Evolutionary conservation across 2,797 vertebrate genomes (phyloP).

Genomic region (Lagodon rhomboides): DNA sequence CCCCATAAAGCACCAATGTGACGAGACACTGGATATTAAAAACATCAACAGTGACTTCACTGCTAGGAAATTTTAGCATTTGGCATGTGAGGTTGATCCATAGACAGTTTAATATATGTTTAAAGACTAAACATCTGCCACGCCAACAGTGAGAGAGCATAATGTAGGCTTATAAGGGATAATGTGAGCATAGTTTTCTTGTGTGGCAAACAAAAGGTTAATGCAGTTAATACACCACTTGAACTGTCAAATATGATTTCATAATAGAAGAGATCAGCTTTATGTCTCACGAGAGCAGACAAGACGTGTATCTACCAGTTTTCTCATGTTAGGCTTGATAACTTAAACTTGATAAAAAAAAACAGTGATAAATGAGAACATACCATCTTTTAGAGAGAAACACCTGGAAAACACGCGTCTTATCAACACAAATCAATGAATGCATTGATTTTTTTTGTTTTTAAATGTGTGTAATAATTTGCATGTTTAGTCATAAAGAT

Average conservation of each 20-base stretch:
- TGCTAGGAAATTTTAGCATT: constrained; percentile 21
- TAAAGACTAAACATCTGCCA: constrained; percentile 59
- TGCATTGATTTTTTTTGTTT: neutral
- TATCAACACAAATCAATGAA: constrained; percentile 33
- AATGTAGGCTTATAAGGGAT: constrained; percentile 58
- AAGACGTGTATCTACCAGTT: constrained; percentile 34
- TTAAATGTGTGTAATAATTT: neutral
- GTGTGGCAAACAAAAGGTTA: constrained; percentile 62
- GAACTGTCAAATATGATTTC: constrained; percentile 42
- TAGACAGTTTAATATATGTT: neutral
- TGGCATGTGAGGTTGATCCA: constrained; percentile 28
- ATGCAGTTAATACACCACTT: constrained; percentile 49
- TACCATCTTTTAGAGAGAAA: constrained; percentile 1
- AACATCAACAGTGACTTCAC: constrained; percentile 36
- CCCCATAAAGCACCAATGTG: constrained; percentile 41
- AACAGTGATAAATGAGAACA: constrained; percentile 18
- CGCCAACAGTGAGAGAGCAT: constrained; percentile 30
- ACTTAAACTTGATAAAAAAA: too few species aligned
- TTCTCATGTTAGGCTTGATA: constrained; percentile 27
- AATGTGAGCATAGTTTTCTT: constrained; percentile 38
- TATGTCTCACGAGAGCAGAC: constrained; percentile 38
- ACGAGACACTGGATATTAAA: constrained; percentile 37
- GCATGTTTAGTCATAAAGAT: constrained; percentile 9
- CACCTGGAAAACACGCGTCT: constrained; percentile 27
- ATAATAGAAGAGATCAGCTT: constrained; percentile 45